phyloP scores from a whole-genome alignment of 1,140 invertebrate species.

The Pseudomyrmex sp. region DNA sequence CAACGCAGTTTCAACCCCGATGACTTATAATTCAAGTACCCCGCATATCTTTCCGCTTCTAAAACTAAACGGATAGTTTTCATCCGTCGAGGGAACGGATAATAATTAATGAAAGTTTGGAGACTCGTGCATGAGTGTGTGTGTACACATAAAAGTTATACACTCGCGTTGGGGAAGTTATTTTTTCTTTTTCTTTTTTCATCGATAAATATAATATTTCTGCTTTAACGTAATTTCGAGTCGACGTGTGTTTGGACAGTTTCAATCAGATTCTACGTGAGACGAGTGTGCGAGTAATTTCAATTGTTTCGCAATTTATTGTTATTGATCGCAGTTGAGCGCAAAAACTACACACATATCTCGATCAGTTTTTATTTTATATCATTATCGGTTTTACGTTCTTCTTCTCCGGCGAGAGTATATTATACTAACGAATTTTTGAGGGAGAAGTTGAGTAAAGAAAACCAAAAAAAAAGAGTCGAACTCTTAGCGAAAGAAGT shows the following conservation, averaged over 20 bases:
- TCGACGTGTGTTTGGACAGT: neutral
- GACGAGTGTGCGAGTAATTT: neutral
- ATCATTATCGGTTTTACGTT: no score
- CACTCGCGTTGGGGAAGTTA: no score
- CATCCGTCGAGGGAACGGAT: neutral
- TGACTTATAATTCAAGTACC: neutral
- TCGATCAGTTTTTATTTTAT: neutral
- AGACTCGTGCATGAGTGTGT: neutral
- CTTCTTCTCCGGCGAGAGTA: no score
- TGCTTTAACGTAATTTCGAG: neutral
- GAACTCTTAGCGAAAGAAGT: neutral
- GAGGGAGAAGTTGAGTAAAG: neutral
- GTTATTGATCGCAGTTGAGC: neutral
- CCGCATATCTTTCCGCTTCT: neutral
- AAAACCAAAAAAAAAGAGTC: neutral
- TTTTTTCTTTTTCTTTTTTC: no score
- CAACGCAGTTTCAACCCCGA: conserved; percentile 19
- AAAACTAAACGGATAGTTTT: neutral
- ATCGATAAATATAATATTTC: no score
- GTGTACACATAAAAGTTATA: no score
- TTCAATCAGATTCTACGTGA: neutral
- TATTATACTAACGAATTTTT: neutral
- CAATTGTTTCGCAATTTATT: conserved; percentile 16
- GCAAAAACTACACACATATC: neutral
- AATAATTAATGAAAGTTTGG: conserved; percentile 16